Conservation (phyloP, 2,797 vertebrate species). For the Sandelia bainsii region DNA sequence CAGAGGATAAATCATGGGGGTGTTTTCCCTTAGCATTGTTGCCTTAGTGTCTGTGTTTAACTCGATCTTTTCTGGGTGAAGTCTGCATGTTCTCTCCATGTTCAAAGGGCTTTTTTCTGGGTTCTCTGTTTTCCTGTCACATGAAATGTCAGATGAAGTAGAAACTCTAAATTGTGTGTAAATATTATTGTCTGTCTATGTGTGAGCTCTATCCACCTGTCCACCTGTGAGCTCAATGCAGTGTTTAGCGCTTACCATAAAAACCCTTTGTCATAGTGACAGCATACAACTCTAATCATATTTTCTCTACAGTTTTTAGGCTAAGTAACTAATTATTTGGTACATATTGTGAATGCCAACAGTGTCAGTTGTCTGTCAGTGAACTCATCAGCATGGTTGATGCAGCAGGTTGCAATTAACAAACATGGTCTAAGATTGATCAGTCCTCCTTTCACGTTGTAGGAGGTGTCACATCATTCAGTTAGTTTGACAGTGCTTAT, state of each 20-base stretch:
- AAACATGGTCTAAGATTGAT: slow-evolving; percentile 3
- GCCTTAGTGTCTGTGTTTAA: slow-evolving; percentile 21
- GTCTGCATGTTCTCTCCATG: neutral
- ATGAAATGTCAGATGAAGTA: neutral
- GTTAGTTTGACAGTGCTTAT: slow-evolving; percentile 5
- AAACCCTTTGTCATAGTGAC: neutral
- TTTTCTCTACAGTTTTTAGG: slow-evolving; percentile 4
- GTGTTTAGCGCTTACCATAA: neutral
- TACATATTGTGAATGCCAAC: slow-evolving; percentile 32
- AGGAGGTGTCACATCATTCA: slow-evolving; percentile 19
- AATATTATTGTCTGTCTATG: neutral
- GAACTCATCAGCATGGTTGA: neutral
- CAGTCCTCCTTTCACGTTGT: neutral
- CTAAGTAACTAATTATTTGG: slow-evolving; percentile 19
- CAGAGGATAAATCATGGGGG: neutral
- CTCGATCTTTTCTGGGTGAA: neutral
- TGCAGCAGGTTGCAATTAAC: slow-evolving; percentile 16
- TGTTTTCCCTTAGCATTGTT: neutral
- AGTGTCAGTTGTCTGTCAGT: neutral
- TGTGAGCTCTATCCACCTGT: neutral
- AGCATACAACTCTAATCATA: neutral
- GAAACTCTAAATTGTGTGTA: slow-evolving; percentile 11
- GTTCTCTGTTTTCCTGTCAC: neutral
- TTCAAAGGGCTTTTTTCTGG: neutral
- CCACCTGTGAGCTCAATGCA: neutral